Evolutionary conservation across 1,140 invertebrate species (phyloP).

Genomic region (Hermatobates lingyangjiaoensis): DNA sequence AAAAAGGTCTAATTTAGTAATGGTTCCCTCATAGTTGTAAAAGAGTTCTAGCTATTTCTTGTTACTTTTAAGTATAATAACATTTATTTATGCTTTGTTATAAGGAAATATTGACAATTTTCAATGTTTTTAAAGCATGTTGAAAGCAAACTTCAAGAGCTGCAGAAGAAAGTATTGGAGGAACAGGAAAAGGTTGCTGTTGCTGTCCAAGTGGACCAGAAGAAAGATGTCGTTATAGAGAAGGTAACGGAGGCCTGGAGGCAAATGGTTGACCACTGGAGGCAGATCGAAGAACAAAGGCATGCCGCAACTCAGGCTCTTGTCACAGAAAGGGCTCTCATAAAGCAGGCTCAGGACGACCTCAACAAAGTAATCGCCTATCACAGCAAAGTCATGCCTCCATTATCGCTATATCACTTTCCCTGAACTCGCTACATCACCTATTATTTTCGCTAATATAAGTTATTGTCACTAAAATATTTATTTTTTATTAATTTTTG

Average conservation of each 20-base stretch:
- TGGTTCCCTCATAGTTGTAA: too few relatives aligned
- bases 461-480: too few relatives aligned
- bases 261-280: constrained; percentile 26
- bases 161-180: constrained; percentile 49
- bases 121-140: constrained; percentile 37
- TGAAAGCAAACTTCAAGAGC: constrained; percentile 48
- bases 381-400: too few relatives aligned
- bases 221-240: constrained; percentile 45
- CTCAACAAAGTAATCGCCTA: constrained; percentile 15
- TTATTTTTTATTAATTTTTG: too few relatives aligned
- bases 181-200: constrained; percentile 58
- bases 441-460: too few relatives aligned
- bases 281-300: constrained; percentile 25
- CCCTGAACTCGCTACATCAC: too few relatives aligned
- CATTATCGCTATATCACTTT: too few relatives aligned
- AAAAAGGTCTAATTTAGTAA: too few relatives aligned
- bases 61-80: too few relatives aligned
- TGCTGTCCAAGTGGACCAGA: constrained; percentile 48
- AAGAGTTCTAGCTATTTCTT: too few relatives aligned
- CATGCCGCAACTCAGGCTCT: constrained; percentile 21
- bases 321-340: constrained; percentile 17
- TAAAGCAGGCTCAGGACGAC: constrained; percentile 14
- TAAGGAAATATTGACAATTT: too few relatives aligned
- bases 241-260: constrained; percentile 37
- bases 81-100: too few relatives aligned